Conservation (phyloP, 1,140 invertebrate species). For the Drosophila santomea region DNA sequence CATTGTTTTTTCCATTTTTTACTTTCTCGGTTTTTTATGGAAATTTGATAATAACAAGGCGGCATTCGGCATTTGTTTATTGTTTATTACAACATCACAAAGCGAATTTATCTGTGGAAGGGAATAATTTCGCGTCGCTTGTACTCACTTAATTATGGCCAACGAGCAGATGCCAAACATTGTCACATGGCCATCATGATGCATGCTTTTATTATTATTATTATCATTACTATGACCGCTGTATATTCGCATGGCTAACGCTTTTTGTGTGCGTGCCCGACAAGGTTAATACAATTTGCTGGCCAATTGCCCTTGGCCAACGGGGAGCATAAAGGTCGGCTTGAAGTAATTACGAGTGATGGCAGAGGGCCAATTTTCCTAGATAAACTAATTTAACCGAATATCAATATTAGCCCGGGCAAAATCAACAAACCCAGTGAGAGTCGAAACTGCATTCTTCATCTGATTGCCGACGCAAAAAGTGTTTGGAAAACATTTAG, state of each 20-base stretch:
- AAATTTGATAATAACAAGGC: conserved; percentile 49
- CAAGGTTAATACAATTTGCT: conserved; percentile 41
- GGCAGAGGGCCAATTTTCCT: conserved; percentile 41
- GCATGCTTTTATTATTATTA: conserved; percentile 24
- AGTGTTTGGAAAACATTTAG: conserved; percentile 50
- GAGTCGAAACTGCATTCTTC: conserved; percentile 50
- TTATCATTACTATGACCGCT: background rate
- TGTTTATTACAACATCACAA: conserved; percentile 45
- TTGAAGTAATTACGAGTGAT: conserved; percentile 39
- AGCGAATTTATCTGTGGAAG: conserved; percentile 23
- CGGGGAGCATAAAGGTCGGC: conserved; percentile 17
- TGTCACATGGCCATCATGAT: conserved; percentile 17
- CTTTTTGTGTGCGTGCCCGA: conserved; percentile 1
- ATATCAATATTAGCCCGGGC: conserved; percentile 69
- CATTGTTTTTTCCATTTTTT: conserved; percentile 30
- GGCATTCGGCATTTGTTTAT: conserved; percentile 24
- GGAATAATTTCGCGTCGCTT: conserved; percentile 28
- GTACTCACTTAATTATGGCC: conserved; percentile 31
- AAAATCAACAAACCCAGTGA: conserved; percentile 55
- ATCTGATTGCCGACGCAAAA: conserved; percentile 22
- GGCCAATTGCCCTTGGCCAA: conserved; percentile 30
- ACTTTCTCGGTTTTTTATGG: conserved; percentile 30
- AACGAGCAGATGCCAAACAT: conserved; percentile 34
- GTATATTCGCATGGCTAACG: background rate
- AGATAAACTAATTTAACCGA: conserved; percentile 51